Percentiles rank a stretch among this genome's conserved stretches.
Evolutionary conservation across 2,888 invertebrate genomes (phyloP).

Genomic region (Arrhopalites spinosus): DNA sequence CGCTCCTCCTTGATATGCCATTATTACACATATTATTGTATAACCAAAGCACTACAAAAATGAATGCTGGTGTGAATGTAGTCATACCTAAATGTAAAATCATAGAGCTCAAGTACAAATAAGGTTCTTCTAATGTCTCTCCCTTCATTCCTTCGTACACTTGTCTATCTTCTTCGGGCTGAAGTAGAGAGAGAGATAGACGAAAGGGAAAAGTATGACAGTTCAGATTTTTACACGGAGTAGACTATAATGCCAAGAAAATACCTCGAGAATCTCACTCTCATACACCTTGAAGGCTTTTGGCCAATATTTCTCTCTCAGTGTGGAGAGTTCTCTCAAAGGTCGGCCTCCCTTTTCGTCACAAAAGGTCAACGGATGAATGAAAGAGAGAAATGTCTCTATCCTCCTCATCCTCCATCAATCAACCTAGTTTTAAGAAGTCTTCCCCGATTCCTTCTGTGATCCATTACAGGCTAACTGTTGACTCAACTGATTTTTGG

Average conservation of each 20-base stretch:
- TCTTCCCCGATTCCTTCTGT: not conserved
- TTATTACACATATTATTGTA: not conserved
- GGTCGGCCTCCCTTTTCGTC: slow-evolving; percentile 17
- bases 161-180: no score
- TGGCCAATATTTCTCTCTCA: not conserved
- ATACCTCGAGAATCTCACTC: no score
- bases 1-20: no score
- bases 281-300: not conserved
- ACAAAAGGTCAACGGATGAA: slow-evolving; percentile 21
- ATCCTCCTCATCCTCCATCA: slow-evolving; percentile 20
- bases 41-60: not conserved
- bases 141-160: no score
- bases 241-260: no score
- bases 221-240: no score
- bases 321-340: not conserved
- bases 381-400: slow-evolving; percentile 23
- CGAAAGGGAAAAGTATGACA: no score
- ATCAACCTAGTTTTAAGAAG: slow-evolving; percentile 18
- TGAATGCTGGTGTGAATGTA: not conserved
- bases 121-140: no score
- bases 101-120: no score
- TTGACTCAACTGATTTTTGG: no score
- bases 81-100: no score
- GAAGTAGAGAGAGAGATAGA: no score
- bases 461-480: not conserved